phyloP scores from a whole-genome alignment of 2,797 vertebrate species.

The Chiloscyllium punctatum region DNA sequence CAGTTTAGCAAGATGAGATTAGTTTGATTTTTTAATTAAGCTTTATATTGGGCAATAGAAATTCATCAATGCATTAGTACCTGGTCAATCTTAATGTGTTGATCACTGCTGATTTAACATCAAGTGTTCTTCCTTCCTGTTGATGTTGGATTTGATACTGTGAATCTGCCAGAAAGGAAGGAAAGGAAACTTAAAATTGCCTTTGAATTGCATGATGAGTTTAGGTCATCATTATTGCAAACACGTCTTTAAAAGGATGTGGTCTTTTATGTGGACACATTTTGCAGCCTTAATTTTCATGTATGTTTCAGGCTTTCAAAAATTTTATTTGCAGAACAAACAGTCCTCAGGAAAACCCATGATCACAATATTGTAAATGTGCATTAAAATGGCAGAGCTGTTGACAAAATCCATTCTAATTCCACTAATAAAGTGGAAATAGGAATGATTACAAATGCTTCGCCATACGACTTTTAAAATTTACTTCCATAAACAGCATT shows the following conservation, averaged over 20 bases:
- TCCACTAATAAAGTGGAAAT: background rate
- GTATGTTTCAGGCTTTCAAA: background rate
- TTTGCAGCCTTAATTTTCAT: background rate
- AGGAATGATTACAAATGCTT: background rate
- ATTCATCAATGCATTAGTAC: background rate
- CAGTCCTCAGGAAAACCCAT: background rate
- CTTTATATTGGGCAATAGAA: background rate
- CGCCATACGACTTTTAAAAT: background rate
- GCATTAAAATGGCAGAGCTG: background rate
- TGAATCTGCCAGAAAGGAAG: background rate
- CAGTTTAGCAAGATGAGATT: background rate
- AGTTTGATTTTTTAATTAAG: background rate
- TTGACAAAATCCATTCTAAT: background rate
- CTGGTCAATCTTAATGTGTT: background rate
- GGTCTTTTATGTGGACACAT: background rate
- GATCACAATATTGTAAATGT: background rate
- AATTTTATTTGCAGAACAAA: background rate
- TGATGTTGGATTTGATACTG: background rate
- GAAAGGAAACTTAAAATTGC: background rate
- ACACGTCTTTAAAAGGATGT: background rate
- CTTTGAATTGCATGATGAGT: background rate
- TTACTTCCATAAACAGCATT: background rate
- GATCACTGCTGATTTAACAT: background rate
- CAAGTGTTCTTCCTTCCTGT: background rate
- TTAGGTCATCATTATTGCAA: no score